A percentile compares a stretch with the other conserved stretches of the same genome.
Evolutionary conservation across 2,113 vertebrate genomes (phyloP).

Genomic region (Campylorhamphus procurvoides): DNA sequence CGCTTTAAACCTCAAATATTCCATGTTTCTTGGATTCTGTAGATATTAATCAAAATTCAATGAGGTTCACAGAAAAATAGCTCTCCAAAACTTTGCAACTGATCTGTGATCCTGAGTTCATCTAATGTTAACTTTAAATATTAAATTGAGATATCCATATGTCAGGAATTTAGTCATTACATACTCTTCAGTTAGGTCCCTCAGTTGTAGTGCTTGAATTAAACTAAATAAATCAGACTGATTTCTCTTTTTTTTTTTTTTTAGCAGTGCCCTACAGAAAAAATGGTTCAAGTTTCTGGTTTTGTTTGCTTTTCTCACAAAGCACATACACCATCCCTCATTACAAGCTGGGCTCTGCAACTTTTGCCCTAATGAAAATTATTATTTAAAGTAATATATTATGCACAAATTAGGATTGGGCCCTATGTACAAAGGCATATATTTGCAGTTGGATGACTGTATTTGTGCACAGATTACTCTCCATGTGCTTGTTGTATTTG

Average conservation of each 20-base stretch:
- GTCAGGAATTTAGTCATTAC: not conserved
- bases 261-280: not conserved
- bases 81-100: not conserved
- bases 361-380: not conserved
- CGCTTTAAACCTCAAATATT: not conserved
- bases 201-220: not conserved
- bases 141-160: not conserved
- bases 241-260: no score
- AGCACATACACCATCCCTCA: not conserved
- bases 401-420: not conserved
- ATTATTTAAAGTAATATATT: not conserved
- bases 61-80: not conserved
- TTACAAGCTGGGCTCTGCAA: not conserved
- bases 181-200: not conserved
- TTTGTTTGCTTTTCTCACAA: not conserved
- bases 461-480: not conserved
- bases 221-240: not conserved
- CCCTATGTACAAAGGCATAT: not conserved
- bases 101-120: not conserved
- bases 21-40: not conserved
- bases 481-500: not conserved
- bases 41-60: not conserved
- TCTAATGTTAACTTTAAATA: not conserved
- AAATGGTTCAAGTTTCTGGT: not conserved
- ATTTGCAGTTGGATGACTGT: not conserved